Evolutionary conservation across 2,113 vertebrate genomes (phyloP), one percentile per base, ranked within the genome.

Genomic region (Paracanthobrama guichenoti): DNA sequence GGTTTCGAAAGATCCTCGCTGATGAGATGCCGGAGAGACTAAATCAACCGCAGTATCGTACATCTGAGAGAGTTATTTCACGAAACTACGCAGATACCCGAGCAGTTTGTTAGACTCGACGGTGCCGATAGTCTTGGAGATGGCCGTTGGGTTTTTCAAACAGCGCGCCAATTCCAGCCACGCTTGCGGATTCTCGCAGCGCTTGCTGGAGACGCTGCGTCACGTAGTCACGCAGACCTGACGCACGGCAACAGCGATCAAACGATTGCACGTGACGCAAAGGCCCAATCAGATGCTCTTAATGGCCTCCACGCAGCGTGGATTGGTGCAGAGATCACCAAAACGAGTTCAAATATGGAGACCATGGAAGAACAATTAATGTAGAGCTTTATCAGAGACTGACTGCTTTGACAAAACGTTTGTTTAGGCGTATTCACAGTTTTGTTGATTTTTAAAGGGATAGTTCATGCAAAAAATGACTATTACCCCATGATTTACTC

Each of bases 21-120:
- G 92, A 96, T 87, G 95, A 95, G 81, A 94, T 94, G 91, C n/a
- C 92, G 93, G 42, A 91, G 94, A 0, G 95, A 96, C 86, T 89
- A 95, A 73, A 96, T 97, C 84, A 95, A 95, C 89, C 93, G 90
- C 92, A 96, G 95, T 92, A 96, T 96, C 0, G 94, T 96, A 86
- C 94, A 95, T 88, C 91, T 96, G 42, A 96, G 95, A 55, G 35
- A 90, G 74, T 87, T 94, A 0, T 90, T 95, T 84, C 35, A 13
- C 18, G 88, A 93, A 85, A 91, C 90, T n/a, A 89, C 92, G 20
- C 90, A 2, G 4, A 69, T 69, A 18, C 0, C 66, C 31, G 16
- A 39, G 14, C 62, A 67, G 18, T 69, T 39, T 31, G 89, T 92
- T 50, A 92, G 92, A 85, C 92, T 93, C 86, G 9, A 22, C 66